phyloP scores from a whole-genome alignment of 2,888 invertebrate species.

The Cantharis rustica region DNA sequence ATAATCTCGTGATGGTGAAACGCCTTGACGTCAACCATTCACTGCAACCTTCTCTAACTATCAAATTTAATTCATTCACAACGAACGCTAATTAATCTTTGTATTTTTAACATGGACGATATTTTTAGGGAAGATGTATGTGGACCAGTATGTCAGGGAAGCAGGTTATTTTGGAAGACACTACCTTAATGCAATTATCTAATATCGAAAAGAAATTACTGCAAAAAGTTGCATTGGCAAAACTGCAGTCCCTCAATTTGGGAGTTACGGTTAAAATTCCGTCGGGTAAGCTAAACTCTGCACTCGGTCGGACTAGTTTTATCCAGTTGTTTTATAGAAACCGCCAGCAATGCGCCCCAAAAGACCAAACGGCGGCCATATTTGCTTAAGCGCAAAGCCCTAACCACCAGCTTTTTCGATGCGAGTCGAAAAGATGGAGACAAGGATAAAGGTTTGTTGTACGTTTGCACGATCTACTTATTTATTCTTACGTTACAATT shows the following conservation, averaged over 20 bases:
- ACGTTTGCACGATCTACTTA: slow-evolving; percentile 17
- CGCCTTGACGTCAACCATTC: not conserved
- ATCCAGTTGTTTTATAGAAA: slow-evolving; percentile 52
- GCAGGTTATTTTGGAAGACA: slow-evolving; percentile 72
- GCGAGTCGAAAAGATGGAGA: slow-evolving; percentile 71
- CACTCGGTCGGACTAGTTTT: not conserved
- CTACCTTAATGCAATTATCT: slow-evolving; percentile 72
- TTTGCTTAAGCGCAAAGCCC: slow-evolving; percentile 83
- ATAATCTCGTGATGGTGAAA: not conserved
- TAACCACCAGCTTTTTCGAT: slow-evolving; percentile 88
- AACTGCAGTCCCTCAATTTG: slow-evolving; percentile 83
- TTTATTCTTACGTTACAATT: not conserved
- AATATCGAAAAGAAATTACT: slow-evolving; percentile 81
- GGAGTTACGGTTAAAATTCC: slow-evolving; percentile 81
- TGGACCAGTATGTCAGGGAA: slow-evolving; percentile 74
- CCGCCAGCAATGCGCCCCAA: slow-evolving; percentile 57
- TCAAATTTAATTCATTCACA: not conserved
- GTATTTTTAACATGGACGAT: not conserved
- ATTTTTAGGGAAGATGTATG: slow-evolving; percentile 72
- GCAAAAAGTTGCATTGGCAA: slow-evolving; percentile 84
- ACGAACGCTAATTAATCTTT: not conserved
- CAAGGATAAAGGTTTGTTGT: slow-evolving; percentile 66
- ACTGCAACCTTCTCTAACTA: not conserved
- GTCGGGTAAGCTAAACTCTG: slow-evolving; percentile 65
- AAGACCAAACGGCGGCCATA: slow-evolving; percentile 81